Evolutionary conservation across 2,113 vertebrate genomes (phyloP), one percentile per base, ranked within the genome.

Genomic region (Zosterops hypoxanthus): DNA sequence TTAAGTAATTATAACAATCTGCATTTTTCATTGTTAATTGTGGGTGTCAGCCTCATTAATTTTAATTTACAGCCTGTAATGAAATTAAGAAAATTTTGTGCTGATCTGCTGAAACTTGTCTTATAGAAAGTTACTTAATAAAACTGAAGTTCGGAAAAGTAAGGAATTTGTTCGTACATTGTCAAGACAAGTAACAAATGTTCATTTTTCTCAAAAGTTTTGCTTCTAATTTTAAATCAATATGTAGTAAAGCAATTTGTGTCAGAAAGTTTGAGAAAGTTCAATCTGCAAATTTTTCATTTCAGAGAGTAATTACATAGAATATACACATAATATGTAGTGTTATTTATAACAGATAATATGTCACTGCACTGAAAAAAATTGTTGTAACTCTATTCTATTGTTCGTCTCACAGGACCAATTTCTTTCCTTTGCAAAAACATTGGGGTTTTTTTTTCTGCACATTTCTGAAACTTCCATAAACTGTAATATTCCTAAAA

Each of bases 1-100:
- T 99, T 99, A 99, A 99, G 99, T 99, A 99, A 99, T 99, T 99
- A 99, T 98, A 99, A 98, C 98, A 99, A 99, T 99, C 99, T 99
- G 99, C 99, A 99, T 99, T 99, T 99, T 99, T 99, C 99, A 99
- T 99, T 99, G 99, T 99, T 99, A 99, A 99, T 99, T 99, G 99
- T 99, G 98, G 99, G 98, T 99, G 99, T 99, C 99, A 99, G 99
- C 98, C 97, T 99, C 99, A 99, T 99, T 99, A 99, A 99, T 99
- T 99, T 99, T 99, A 98, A 99, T 99, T 99, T 99, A 99, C 98
- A 98, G 98, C 98, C 98, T 98, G 99, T 99, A 99, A 99, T 99
- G 99, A 99, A 99, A 99, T 99, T 99, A 99, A 99, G 99, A 99
- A 99, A 99, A 99, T 99, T 99, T 99, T 99, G 98, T 99, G 99